Evolutionary conservation across 2,888 invertebrate species (phyloP), one percentile per base, ranked within the genome.

Genomic region (Lepeophtheirus nordmannii): DNA sequence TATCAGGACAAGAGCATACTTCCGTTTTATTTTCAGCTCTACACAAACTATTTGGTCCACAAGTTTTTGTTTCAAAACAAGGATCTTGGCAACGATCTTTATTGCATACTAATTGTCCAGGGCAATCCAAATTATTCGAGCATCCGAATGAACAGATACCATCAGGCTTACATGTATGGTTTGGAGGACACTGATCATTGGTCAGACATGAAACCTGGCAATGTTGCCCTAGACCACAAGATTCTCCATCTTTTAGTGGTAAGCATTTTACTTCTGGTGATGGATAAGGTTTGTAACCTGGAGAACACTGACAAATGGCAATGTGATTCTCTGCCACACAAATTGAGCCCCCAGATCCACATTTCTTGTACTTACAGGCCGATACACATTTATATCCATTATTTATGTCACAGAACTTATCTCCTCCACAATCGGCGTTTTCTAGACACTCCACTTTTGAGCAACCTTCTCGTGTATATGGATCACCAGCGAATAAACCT

Each of bases 61-160:
- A 92, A 90, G 85, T 82, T 69, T 84, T 84, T 69, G 83, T 82
- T 39, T 80, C 80, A 68, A 82, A 78, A 74, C 92, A 92, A 23
- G 90, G 89, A 78, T 90, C 85, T 75, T 82, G 80, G 73, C 91
- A 92, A 77, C 85, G 87, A 73, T 85, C 87, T 71, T 86, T 85
- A 53, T 90, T 81, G 73, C 92, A 92, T 3, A 89, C 84, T 73
- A 89, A 82, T 66, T 83, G 81, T 17, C 79, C 78, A 0, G 81
- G 80, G 73, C 92, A 92, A 72, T 90, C 87, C 72, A 83, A 84
- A 73, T 89, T 87, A 71, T 83, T 83, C 72, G 90, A 82, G 73
- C 92, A 92, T 23, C 92, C 92, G 67, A 89, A 78, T 2, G 85
- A 76, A 73, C 92, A 92, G 68, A 85, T 81, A 9, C 87, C 87